Percentiles rank a stretch among this genome's conserved stretches.
These are phyloP conservation scores for Nematostella vectensis DNA, from an alignment of 92 coral and sea anemone species.

Conservation along the genomic window DNA sequence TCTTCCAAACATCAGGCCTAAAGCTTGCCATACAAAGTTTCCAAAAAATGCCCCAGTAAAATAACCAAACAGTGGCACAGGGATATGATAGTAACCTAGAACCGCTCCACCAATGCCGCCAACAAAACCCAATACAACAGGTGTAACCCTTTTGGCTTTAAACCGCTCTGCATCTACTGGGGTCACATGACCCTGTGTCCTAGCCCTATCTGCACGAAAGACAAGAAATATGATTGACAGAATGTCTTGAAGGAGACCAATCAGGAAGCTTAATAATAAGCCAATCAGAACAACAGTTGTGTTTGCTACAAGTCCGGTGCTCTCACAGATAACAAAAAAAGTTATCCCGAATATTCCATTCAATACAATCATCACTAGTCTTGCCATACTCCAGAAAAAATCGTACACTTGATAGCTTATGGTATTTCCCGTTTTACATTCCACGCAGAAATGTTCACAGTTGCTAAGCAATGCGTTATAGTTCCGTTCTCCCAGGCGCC, in stretches of 20 bases:
- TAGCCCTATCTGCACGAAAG: slow-evolving; percentile 50
- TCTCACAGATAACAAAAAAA: slow-evolving; percentile 36
- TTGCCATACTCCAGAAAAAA: slow-evolving; percentile 39
- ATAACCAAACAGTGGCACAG: slow-evolving; percentile 55
- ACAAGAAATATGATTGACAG: slow-evolving; percentile 49
- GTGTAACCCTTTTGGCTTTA: slow-evolving; percentile 78
- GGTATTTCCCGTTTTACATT: slow-evolving; percentile 68
- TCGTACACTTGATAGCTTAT: slow-evolving; percentile 71
- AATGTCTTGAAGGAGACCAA: slow-evolving; percentile 57
- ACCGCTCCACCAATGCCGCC: slow-evolving; percentile 67
- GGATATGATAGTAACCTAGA: slow-evolving; percentile 46
- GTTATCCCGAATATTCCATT: slow-evolving; percentile 53
- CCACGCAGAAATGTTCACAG: slow-evolving; percentile 85
- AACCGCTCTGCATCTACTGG: slow-evolving; percentile 78
- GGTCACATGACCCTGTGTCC: slow-evolving; percentile 60
- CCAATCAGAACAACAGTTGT: slow-evolving; percentile 47
- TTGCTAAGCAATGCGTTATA: slow-evolving; percentile 74
- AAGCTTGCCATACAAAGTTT: slow-evolving; percentile 47
- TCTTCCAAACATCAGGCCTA: slow-evolving; percentile 69
- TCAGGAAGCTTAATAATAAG: slow-evolving; percentile 28
- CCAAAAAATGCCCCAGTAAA: slow-evolving; percentile 55
- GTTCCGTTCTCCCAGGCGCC: slow-evolving; percentile 62
- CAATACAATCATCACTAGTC: slow-evolving; percentile 35
- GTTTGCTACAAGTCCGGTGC: slow-evolving; percentile 71
- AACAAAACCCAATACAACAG: slow-evolving; percentile 60